These are phyloP conservation scores for Columbina picui DNA, from an alignment of 2,113 vertebrate species.

Conservation along the genomic window DNA sequence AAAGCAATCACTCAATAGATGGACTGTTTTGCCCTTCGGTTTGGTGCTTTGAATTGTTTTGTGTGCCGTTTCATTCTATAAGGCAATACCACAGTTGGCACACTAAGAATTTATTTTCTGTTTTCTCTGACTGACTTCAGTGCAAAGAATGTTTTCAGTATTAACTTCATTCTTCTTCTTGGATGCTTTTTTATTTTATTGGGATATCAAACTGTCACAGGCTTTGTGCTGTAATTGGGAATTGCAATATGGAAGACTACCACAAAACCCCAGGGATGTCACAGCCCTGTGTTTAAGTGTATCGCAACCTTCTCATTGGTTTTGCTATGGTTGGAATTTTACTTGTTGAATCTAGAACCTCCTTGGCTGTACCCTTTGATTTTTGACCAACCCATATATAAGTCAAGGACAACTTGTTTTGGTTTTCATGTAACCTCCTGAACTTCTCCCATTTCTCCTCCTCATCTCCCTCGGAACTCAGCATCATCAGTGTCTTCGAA, in stretches of 20 bases:
- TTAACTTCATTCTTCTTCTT: not conserved
- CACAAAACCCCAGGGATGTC: not conserved
- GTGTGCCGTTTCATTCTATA: not conserved
- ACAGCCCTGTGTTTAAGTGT: not conserved
- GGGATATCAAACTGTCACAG: not conserved
- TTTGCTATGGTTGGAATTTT: not conserved
- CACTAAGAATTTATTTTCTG: not conserved
- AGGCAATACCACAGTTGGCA: not conserved
- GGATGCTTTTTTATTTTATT: not conserved
- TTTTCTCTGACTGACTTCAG: not conserved
- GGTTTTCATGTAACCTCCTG: not conserved
- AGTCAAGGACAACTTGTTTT: not conserved
- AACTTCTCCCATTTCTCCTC: not conserved
- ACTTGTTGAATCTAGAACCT: not conserved
- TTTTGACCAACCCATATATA: not conserved
- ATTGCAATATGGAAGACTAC: not conserved
- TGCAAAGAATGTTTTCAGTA: not conserved
- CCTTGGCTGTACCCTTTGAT: not conserved
- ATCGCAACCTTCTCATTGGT: not conserved
- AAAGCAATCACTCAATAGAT: not conserved
- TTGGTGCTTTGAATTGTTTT: not conserved
- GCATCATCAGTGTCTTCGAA: not conserved
- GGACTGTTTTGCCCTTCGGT: not conserved
- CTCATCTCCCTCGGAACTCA: not conserved
- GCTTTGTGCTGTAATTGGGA: not conserved